phyloP scores from a whole-genome alignment of 2,113 vertebrate genomes.

The Grammomys surdaster region DNA sequence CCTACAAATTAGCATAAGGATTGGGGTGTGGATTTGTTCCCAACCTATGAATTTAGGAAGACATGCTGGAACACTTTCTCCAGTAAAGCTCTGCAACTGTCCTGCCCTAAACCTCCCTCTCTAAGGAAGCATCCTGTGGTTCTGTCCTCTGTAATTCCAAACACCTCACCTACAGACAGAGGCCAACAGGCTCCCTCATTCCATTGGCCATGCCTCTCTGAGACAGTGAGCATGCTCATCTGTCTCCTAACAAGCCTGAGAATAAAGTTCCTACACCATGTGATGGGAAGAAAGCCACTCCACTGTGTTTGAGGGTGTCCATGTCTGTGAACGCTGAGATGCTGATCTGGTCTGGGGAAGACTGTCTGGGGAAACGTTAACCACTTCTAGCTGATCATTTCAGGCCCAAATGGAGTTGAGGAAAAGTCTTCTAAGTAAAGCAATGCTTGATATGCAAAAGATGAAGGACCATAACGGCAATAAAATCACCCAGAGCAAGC shows the following conservation, averaged over 20 bases:
- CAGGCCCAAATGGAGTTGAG: conserved; percentile 85
- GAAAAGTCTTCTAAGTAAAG: conserved; percentile 82
- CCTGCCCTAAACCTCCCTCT: background rate
- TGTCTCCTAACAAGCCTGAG: background rate
- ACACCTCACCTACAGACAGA: background rate
- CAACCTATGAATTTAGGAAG: background rate
- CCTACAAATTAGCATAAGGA: background rate
- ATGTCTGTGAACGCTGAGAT: background rate
- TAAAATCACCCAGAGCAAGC: conserved; percentile 65
- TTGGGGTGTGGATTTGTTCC: background rate
- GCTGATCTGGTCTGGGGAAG: background rate
- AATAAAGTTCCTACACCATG: background rate
- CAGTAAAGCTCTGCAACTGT: background rate
- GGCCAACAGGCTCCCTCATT: background rate
- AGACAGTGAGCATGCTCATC: background rate
- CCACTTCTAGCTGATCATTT: conserved; percentile 64
- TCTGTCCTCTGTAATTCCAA: background rate
- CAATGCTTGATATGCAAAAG: conserved; percentile 80
- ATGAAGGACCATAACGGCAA: conserved; percentile 68
- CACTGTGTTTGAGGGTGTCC: background rate
- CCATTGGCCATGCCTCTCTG: background rate
- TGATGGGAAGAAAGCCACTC: background rate
- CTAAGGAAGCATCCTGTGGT: background rate
- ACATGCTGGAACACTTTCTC: background rate
- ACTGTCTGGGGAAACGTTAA: background rate